Conservation (phyloP, 2,888 invertebrate species). For the Drosophila pseudotalamancana region DNA sequence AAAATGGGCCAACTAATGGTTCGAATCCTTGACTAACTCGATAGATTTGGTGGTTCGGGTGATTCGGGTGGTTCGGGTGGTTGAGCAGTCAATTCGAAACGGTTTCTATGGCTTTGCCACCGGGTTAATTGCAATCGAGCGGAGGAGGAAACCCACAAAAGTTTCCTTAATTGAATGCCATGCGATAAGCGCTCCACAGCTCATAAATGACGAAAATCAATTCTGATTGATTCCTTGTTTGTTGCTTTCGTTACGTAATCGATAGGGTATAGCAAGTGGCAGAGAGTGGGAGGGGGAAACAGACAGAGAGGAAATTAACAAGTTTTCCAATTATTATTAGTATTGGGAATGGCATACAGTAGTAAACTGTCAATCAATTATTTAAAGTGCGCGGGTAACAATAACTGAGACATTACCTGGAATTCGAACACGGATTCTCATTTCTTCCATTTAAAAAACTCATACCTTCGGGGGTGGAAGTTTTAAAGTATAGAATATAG, state of each 20-base stretch:
- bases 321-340: constrained; percentile 2
- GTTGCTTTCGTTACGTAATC: constrained; percentile 12
- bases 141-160: constrained; percentile 23
- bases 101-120: constrained; percentile 28
- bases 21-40: constrained; percentile 5
- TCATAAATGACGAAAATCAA: constrained; percentile 27
- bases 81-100: constrained; percentile 12
- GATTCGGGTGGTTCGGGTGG: neutral
- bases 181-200: constrained; percentile 21
- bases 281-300: no score
- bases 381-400: no score
- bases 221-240: constrained; percentile 16
- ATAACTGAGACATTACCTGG: no score
- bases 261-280: neutral
- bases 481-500: no score
- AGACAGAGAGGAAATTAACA: constrained; percentile 17
- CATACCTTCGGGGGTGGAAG: no score
- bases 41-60: neutral
- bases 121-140: constrained; percentile 27
- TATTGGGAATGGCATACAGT: no score
- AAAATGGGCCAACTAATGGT: constrained; percentile 36
- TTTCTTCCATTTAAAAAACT: no score
- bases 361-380: no score
- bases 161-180: constrained; percentile 32
- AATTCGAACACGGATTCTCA: no score